These are phyloP conservation scores for Sylvietta virens DNA, from an alignment of 2,113 vertebrate species.

Conservation along the genomic window DNA sequence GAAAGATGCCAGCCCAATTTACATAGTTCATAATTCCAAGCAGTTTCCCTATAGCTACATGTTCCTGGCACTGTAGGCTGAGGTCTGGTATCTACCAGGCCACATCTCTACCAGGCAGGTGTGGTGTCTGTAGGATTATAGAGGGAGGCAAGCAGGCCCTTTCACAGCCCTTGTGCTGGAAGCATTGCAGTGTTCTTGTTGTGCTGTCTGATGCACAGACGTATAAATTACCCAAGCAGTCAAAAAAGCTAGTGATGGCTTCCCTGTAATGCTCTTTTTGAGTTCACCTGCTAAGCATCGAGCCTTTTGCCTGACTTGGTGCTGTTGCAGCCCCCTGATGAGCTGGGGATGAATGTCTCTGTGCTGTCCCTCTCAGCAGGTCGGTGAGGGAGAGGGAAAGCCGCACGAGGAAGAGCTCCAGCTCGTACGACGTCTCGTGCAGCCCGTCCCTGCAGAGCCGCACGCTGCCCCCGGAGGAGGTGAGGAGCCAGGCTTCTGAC, in stretches of 20 bases:
- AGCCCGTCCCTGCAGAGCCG: constrained; percentile 79
- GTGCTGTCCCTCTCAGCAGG: constrained; percentile 51
- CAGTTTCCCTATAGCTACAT: neutral
- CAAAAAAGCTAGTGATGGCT: neutral
- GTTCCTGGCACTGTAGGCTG: neutral
- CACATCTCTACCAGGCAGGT: neutral
- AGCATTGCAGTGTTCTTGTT: neutral
- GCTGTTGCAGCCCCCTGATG: neutral
- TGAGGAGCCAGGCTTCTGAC: constrained; percentile 90
- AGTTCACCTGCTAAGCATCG: neutral
- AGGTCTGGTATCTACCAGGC: neutral
- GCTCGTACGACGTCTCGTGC: constrained; percentile 80
- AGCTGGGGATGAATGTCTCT: neutral
- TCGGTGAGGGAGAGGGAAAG: constrained; percentile 76
- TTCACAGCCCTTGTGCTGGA: neutral
- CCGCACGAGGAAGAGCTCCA: constrained; percentile 86
- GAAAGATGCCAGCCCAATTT: neutral
- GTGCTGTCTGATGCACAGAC: neutral
- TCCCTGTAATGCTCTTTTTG: neutral
- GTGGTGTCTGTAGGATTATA: neutral
- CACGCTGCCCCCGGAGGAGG: constrained; percentile 79
- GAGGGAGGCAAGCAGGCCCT: neutral
- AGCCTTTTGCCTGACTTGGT: neutral
- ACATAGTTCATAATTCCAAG: neutral
- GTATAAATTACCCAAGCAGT: neutral